Evolutionary conservation across 2,888 invertebrate genomes (phyloP), one percentile per base, ranked within the genome.

Genomic region (Pogonocherus hispidulus): DNA sequence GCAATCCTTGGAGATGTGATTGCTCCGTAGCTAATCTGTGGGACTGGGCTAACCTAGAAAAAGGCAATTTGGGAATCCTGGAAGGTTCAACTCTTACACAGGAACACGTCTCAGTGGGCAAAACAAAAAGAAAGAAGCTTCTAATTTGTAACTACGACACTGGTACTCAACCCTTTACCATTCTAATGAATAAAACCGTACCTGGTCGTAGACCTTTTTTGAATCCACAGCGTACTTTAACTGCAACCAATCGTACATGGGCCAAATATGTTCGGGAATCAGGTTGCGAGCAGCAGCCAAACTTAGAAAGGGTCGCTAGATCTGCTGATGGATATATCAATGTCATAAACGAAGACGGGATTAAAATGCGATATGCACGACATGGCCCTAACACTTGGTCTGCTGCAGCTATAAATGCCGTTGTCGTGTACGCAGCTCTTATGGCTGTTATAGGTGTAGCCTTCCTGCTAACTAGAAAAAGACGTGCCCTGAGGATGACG

Each of bases 181-280:
- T 87, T 52, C 80, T 86, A 22, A 83, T 85, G 65, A 89, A 89
- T 76, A 88, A 87, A 77, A 87, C 88, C 0, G 79, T 74, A 6
- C 86, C 88, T 0, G 89, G 89, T 3, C 84, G 90, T 69, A 86
- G 89, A 57, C 88, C 89, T 0, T 89, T 89, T 75, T 86, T 87
- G 16, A 90, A 90, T 72, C 89, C 88, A 0, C 85, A 85, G 66
- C 87, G 90, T 72, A 89, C 90, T 72, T 78, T 90, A 22, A 88
- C 89, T 0, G 86, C 86, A 66, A 88, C 90, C 0, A 90, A 89
- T 74, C 87, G 91, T 73, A 92, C 92, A 0, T 92, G 92, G 92
- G 91, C 92, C 1, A 91, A 92, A 80, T 92, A 91, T 76, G 89
- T 91, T 4, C 86, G 90, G 63, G 91, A 92, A 79, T 91, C 91